Evolutionary conservation across 2,113 vertebrate species (phyloP).

Genomic region (Oryzias woworae): DNA sequence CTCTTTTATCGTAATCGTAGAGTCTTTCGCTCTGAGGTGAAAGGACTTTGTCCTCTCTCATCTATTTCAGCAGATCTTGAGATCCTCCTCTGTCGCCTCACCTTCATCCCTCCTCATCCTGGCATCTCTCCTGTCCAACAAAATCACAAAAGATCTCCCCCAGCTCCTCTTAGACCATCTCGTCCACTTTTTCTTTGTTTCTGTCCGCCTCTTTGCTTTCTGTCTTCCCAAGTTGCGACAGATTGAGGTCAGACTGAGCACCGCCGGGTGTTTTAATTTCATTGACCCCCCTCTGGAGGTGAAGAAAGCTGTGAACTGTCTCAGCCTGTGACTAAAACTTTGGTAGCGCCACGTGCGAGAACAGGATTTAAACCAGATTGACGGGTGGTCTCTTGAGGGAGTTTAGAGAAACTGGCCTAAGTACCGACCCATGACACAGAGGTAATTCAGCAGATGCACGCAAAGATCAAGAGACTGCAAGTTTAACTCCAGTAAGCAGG

Average conservation of each 20-base stretch:
- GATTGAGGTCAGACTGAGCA: slow-evolving; percentile 73
- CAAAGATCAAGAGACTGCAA: slow-evolving; percentile 24
- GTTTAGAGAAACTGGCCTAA: slow-evolving; percentile 30
- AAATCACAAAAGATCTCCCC: slow-evolving; percentile 34
- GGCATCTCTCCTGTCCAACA: slow-evolving; percentile 24
- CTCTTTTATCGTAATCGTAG: slow-evolving; percentile 40
- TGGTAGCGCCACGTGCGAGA: slow-evolving; percentile 23
- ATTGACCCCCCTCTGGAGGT: slow-evolving; percentile 71
- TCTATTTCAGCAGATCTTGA: slow-evolving; percentile 21
- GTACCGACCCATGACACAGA: slow-evolving; percentile 7
- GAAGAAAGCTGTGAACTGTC: slow-evolving; percentile 66
- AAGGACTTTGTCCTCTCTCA: slow-evolving; percentile 9
- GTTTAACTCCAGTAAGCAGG: slow-evolving; percentile 26
- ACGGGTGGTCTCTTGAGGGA: slow-evolving; percentile 42
- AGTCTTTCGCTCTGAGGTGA: slow-evolving; percentile 5
- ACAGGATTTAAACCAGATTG: slow-evolving; percentile 54
- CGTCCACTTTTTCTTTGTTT: slow-evolving; percentile 22
- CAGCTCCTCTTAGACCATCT: slow-evolving; percentile 6
- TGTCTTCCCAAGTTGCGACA: slow-evolving; percentile 60
- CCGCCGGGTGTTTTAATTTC: slow-evolving; percentile 72
- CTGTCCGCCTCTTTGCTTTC: slow-evolving; percentile 24
- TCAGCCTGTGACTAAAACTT: slow-evolving; percentile 58
- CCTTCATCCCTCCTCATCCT: slow-evolving; percentile 10
- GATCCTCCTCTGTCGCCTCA: slow-evolving; percentile 26
- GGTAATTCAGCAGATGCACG: slow-evolving; percentile 25